Evolutionary conservation across 2,113 vertebrate genomes (phyloP), one percentile per base, ranked within the genome.

Genomic region (Heteronetta atricapilla): DNA sequence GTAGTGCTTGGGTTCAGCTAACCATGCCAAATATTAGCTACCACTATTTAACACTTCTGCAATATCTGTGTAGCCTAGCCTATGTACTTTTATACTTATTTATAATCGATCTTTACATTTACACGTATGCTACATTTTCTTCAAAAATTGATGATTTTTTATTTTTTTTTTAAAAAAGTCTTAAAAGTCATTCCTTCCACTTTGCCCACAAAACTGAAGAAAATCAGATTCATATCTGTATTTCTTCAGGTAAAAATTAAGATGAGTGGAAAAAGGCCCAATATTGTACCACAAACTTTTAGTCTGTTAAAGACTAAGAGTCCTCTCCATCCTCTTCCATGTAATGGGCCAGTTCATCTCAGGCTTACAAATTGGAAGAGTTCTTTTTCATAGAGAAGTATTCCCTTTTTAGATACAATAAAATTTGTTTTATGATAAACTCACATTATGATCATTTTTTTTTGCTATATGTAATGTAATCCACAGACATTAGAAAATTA

Each of bases 401-500:
- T 18, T 84, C 16, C 5, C 16, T 86, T 64, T 70, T 44, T 42
- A 78, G 69, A 63, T 67, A 70, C 13, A 11, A 13, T 77, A 93
- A 88, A 76, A 60, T 28, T 33, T 77, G 5, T 20, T 94, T 91
- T 87, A 88, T 70, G 29, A 33, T 50, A 13, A 63, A 20, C 3
- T 22, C 28, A 60, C n/a, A 77, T 93, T 80, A 86, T 42, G 38
- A 63, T 6, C 2, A 8, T 25, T 89, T 88, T 46, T 88, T 46
- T 79, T 93, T 79, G 12, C 25, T 88, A 21, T 60, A 81, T 70
- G 34, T 10, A 56, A 4, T 28, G 33, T 38, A 83, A 94, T 68
- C 13, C n/a, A 67, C 26, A 78, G 29, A 22, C 72, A 83, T 90
- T 88, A 95, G 90, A 93, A 86, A 75, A 93, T 67, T 67, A 91